Evolutionary conservation across 2,113 vertebrate species (phyloP).

Genomic region (Todiramphus saurophagus): DNA sequence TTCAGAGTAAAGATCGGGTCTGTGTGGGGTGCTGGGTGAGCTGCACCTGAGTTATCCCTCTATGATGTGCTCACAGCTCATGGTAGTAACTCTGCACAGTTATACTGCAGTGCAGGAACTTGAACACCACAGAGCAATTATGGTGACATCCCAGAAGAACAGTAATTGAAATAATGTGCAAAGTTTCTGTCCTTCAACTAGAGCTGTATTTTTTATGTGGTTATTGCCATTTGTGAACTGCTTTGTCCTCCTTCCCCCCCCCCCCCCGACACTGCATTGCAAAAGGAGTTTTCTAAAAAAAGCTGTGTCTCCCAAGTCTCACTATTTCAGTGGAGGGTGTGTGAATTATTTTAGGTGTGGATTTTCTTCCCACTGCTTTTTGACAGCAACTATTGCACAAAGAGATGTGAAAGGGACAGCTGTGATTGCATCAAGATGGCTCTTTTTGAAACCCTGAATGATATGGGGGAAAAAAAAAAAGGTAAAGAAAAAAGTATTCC

Average conservation of each 20-base stretch:
- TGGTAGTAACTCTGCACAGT: neutral
- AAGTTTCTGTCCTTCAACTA: neutral
- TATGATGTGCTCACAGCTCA: neutral
- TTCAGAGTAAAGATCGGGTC: neutral
- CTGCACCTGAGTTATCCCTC: neutral
- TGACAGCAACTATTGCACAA: neutral
- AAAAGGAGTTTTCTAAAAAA: neutral
- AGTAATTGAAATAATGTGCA: neutral
- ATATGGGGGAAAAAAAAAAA: neutral
- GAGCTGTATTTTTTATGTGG: neutral
- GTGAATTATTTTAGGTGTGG: slow-evolving; percentile 1
- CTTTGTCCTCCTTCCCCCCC: neutral
- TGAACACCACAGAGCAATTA: neutral
- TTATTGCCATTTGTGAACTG: neutral
- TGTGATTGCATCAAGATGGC: neutral
- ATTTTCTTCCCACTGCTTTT: slow-evolving; percentile 4
- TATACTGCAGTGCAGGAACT: neutral
- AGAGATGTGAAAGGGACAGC: slow-evolving; percentile 6
- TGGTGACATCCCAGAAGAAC: neutral
- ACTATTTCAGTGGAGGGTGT: neutral
- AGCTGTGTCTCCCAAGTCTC: neutral
- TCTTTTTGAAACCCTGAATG: neutral
- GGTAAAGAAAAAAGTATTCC: neutral
- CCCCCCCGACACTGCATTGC: neutral
- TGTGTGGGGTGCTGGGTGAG: neutral